Evolutionary conservation across 2,113 vertebrate genomes (phyloP), one percentile per base, ranked within the genome.

Genomic region (Poeciliopsis prolifica): DNA sequence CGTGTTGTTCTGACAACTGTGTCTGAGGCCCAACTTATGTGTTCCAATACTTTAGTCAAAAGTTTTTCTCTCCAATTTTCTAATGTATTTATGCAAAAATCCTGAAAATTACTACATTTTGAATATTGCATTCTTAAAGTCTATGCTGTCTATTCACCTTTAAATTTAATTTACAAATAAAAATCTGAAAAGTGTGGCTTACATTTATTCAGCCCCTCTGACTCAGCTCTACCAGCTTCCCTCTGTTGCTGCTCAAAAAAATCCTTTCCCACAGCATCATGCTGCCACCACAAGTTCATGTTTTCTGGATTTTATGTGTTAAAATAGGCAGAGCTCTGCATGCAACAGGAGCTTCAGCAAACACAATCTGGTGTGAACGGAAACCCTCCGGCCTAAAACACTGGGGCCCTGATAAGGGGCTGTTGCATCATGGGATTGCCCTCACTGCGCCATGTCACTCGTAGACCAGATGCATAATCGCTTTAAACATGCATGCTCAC

Each of bases 341-440:
- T 15, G 37, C 37, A 15, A 15, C 13, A 44, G 42, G 0, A 44
- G 42, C 42, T 44, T 44, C 42, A 44, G 15, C 1, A 22, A 54
- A 54, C 22, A 24, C 22, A 54, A 24, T 9, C 22, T 54, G 48
- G 8, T 54, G 19, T 93, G 65, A 96, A 96, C 17, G 95, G 96
- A 29, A 90, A 77, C 2, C 91, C 95, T 72, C 96, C 97, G 0
- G 87, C 97, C 78, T 97, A 97, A 89, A 98, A 95, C 91, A 96
- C 98, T 0, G 95, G 95, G 12, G 92, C 96, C 4, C 87, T 99
- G 82, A 96, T 99, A 68, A 94, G 97, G 60, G 97, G 98, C 67
- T 99, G 98, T 88, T 98, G 97, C 86, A 91, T 97, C 85, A 90
- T 99, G 74, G 97, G 97, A 79, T 90, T 99, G 93, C 96, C 95